Evolutionary conservation across 1,140 invertebrate genomes (phyloP).

Genomic region (Teleopsis dalmanni): DNA sequence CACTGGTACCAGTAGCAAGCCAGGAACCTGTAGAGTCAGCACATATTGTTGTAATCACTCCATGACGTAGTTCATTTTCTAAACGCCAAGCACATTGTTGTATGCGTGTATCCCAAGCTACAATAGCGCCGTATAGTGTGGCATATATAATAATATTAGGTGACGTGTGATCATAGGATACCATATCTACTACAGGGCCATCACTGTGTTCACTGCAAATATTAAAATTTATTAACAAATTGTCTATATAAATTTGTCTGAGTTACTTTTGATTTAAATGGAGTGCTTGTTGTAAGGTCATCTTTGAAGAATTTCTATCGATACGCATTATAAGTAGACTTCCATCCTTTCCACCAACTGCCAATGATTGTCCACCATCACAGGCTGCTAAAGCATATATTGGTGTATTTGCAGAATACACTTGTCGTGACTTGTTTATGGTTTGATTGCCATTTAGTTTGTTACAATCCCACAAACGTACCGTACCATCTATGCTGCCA

Average conservation of each 20-base stretch:
- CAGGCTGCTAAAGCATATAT: constrained; percentile 60
- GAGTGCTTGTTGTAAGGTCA: constrained; percentile 40
- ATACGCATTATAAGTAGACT: constrained; percentile 67
- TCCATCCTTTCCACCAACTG: constrained; percentile 70
- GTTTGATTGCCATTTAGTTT: constrained; percentile 73
- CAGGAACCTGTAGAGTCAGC: constrained; percentile 78
- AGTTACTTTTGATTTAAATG: constrained; percentile 33
- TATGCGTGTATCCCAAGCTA: constrained; percentile 85
- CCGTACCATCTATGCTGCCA: constrained; percentile 77
- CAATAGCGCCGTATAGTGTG: constrained; percentile 69
- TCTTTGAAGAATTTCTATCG: constrained; percentile 41
- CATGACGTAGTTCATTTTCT: constrained; percentile 74
- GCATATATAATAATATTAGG: constrained; percentile 80
- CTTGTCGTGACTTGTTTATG: constrained; percentile 52
- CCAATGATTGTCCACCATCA: constrained; percentile 70
- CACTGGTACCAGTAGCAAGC: constrained; percentile 78
- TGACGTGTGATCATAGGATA: constrained; percentile 63
- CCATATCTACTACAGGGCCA: constrained; percentile 72
- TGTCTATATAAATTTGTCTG: too few relatives aligned
- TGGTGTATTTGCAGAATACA: constrained; percentile 38
- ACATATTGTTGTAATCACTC: constrained; percentile 80
- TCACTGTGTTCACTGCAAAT: constrained; percentile 49
- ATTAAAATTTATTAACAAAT: not conserved
- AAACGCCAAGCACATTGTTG: constrained; percentile 70
- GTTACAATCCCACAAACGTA: constrained; percentile 85